A percentile compares a stretch with the other conserved stretches of the same genome.
These are phyloP conservation scores for Lordiphosa collinella DNA, from an alignment of 1,140 invertebrate species.

Conservation along the genomic window DNA sequence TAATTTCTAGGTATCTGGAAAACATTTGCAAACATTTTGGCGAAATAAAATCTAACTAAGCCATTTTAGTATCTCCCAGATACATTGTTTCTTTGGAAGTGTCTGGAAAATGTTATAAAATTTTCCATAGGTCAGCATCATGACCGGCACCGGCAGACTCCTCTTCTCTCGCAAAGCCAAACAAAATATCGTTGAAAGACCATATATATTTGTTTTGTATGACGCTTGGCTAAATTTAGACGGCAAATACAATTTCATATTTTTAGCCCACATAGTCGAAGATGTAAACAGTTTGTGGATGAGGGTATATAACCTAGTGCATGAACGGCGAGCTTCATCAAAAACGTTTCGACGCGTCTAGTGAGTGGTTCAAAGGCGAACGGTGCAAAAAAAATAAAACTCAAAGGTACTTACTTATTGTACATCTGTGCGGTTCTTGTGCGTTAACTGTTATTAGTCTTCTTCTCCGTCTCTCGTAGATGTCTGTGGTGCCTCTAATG, in stretches of 20 bases:
- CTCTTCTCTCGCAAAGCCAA: slow-evolving; percentile 26
- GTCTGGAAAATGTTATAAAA: slow-evolving; percentile 24
- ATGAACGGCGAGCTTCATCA: slow-evolving; percentile 41
- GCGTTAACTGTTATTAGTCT: background rate
- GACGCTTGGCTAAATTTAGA: slow-evolving; percentile 66
- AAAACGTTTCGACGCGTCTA: slow-evolving; percentile 43
- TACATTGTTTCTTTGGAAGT: background rate
- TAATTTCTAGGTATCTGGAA: too few species aligned
- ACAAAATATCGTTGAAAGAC: slow-evolving; percentile 14
- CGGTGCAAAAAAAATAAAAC: background rate
- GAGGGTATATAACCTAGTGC: slow-evolving; percentile 55
- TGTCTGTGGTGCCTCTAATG: slow-evolving; percentile 89
- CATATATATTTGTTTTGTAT: too few species aligned
- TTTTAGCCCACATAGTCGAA: slow-evolving; percentile 48
- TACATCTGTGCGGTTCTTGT: slow-evolving; percentile 4
- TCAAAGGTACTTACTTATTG: slow-evolving; percentile 47
- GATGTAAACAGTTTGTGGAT: slow-evolving; percentile 56
- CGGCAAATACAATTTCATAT: slow-evolving; percentile 70
- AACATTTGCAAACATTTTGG: slow-evolving; percentile 4
- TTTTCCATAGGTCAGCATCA: slow-evolving; percentile 44
- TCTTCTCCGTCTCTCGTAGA: slow-evolving; percentile 80
- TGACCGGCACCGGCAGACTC: slow-evolving; percentile 2
- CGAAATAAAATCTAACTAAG: slow-evolving; percentile 20
- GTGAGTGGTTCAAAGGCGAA: slow-evolving; percentile 24
- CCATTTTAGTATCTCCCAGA: too few species aligned